These are phyloP conservation scores for Serilophus lunatus DNA, from an alignment of 2,113 vertebrate genomes.

Conservation along the genomic window DNA sequence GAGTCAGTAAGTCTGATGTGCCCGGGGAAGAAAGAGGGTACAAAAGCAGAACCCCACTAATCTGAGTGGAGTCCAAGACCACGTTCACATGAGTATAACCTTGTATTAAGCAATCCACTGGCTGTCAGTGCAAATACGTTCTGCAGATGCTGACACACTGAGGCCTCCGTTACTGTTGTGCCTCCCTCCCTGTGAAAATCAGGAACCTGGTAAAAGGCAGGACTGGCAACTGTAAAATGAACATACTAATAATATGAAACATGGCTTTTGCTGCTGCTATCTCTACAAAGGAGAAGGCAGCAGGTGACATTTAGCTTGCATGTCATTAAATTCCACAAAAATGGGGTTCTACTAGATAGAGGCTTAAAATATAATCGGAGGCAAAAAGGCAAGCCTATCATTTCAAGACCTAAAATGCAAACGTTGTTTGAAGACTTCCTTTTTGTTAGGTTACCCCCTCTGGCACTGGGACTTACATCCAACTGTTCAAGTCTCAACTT, in stretches of 20 bases:
- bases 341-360: not conserved
- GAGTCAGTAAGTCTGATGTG: not conserved
- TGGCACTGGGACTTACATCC: not conserved
- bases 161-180: not conserved
- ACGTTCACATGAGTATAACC: not conserved
- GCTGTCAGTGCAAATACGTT: not conserved
- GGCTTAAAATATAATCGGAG: not conserved
- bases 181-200: not conserved
- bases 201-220: not conserved
- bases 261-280: not conserved
- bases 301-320: not conserved
- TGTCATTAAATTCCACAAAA: not conserved
- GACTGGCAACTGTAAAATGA: not conserved
- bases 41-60: not conserved
- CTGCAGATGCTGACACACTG: not conserved
- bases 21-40: not conserved
- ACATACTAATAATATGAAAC: not conserved
- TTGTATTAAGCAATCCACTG: not conserved
- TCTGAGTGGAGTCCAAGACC: not conserved
- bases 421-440: not conserved
- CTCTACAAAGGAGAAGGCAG: not conserved
- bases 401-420: not conserved
- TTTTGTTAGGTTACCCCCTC: not conserved
- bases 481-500: not conserved
- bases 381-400: not conserved